Conservation (phyloP, 2,797 vertebrate species). For the Cygnus olor region DNA sequence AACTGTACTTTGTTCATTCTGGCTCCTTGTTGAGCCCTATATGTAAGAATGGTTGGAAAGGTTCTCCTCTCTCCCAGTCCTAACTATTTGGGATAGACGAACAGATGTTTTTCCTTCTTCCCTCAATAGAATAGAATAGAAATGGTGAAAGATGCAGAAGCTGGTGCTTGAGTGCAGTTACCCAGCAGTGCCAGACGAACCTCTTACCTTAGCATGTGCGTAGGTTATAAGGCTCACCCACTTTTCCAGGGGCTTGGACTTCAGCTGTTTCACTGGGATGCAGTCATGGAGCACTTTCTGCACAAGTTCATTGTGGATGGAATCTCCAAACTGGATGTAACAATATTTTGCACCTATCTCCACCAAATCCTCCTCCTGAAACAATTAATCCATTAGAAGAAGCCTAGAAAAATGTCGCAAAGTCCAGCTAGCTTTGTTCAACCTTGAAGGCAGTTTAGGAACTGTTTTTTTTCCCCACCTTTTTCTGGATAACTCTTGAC, state of each 20-base stretch:
- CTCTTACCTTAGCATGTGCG: constrained; percentile 85
- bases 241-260: constrained; percentile 85
- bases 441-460: not conserved
- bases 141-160: constrained; percentile 1
- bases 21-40: not conserved
- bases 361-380: constrained; percentile 89
- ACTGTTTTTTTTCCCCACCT: not conserved
- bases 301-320: constrained; percentile 74
- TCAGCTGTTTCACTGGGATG: constrained; percentile 83
- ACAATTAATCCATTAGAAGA: constrained; percentile 9
- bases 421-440: not conserved
- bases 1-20: not conserved
- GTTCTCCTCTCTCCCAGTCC: not conserved
- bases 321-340: constrained; percentile 84
- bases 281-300: constrained; percentile 85
- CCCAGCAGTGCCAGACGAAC: not conserved
- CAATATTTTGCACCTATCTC: constrained; percentile 87
- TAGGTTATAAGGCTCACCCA: constrained; percentile 88
- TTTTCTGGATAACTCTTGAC: not conserved
- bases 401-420: not conserved
- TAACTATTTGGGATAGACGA: not conserved
- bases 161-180: not conserved
- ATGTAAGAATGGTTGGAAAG: not conserved
- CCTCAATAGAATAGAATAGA: not conserved
- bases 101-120: not conserved